Evolutionary conservation across 2,888 invertebrate species (phyloP).

Genomic region (Volucella bombylans): DNA sequence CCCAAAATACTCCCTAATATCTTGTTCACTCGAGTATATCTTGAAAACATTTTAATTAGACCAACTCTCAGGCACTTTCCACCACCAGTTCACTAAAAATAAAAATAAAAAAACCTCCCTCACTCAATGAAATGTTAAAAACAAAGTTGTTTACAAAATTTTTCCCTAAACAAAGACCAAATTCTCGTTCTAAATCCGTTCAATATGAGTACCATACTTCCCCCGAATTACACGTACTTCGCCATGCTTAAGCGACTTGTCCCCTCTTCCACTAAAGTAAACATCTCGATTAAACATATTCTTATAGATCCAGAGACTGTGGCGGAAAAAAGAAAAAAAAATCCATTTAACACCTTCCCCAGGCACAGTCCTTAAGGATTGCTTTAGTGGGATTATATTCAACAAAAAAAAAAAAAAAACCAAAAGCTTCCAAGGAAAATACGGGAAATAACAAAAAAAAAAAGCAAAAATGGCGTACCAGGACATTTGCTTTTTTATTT

Average conservation of each 20-base stretch:
- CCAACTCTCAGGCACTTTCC: conserved; percentile 19
- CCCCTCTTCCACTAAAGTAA: not conserved
- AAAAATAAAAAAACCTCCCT: not conserved
- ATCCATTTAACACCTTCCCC: conserved; percentile 2
- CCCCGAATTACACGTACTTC: conserved; percentile 14
- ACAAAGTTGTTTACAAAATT: conserved; percentile 26
- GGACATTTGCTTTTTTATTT: conserved; percentile 17
- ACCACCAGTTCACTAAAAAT: not conserved
- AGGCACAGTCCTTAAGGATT: conserved; percentile 43
- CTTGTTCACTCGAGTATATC: conserved; percentile 9
- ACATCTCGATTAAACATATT: conserved; percentile 44
- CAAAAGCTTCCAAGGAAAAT: conserved; percentile 34
- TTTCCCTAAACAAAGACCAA: not conserved
- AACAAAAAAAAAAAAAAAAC: conserved; percentile 23
- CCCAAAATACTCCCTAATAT: not conserved
- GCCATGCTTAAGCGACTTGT: conserved; percentile 13
- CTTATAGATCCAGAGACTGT: conserved; percentile 27
- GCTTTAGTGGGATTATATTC: conserved; percentile 15
- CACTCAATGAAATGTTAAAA: conserved; percentile 30
- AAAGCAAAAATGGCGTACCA: conserved; percentile 57
- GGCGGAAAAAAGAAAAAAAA: conserved; percentile 18
- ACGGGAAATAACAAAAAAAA: conserved; percentile 17
- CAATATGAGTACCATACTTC: not conserved
- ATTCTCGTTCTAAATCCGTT: conserved; percentile 3
- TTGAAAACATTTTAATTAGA: conserved; percentile 48